These are phyloP conservation scores for Centropyge bicolor DNA, from an alignment of 2,797 vertebrate genomes.

Conservation along the genomic window DNA sequence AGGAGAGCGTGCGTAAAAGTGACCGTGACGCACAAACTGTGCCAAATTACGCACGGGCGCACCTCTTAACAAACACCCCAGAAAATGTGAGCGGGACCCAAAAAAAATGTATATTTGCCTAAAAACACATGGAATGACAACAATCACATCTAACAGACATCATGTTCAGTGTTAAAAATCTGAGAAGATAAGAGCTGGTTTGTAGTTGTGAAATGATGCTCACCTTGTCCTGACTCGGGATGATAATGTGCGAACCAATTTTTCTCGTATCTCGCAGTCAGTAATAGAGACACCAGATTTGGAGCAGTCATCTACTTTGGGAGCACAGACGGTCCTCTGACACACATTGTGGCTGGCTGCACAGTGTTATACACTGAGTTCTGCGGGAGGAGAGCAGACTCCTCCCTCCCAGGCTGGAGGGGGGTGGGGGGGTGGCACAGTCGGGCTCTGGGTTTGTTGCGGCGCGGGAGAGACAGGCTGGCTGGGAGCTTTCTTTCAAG, in stretches of 20 bases:
- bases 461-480: conserved; percentile 71
- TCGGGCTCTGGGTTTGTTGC: conserved; percentile 63
- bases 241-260: conserved; percentile 64
- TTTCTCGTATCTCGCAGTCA: conserved; percentile 75
- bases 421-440: conserved; percentile 56
- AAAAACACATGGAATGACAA: conserved; percentile 45
- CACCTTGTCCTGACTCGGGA: conserved; percentile 79
- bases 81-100: background rate
- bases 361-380: conserved; percentile 88
- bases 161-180: background rate
- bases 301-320: conserved; percentile 83
- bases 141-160: background rate
- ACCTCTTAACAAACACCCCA: conserved; percentile 1
- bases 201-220: conserved; percentile 54
- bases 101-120: conserved; percentile 1
- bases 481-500: conserved; percentile 75
- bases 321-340: conserved; percentile 92
- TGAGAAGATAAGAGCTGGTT: background rate
- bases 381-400: conserved; percentile 71
- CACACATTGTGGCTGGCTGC: conserved; percentile 88
- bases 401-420: conserved; percentile 83
- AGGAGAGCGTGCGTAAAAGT: conserved; percentile 74
- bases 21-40: conserved; percentile 59
- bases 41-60: conserved; percentile 19
- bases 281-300: conserved; percentile 73